Base-by-base conservation (phyloP, 2,888 invertebrate species). In the Polymixis flavicincta region DNA sequence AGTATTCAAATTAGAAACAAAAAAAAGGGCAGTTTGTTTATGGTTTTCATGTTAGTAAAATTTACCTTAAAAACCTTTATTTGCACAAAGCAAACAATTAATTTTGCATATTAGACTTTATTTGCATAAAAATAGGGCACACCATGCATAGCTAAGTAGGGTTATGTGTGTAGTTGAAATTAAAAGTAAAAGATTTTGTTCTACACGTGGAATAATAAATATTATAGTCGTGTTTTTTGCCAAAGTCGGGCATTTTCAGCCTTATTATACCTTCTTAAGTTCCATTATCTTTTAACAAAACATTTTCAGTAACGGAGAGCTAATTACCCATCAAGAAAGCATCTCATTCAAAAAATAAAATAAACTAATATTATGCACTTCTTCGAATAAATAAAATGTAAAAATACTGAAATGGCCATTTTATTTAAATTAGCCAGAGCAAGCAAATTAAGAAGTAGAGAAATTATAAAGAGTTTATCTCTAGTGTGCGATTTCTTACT, bases 391-490 rank as follows among this genome's bases (percentile, higher is more conserved):
- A 66, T 50, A 70, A 76, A 76, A 74, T 73, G 64, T 72, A 83
- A 87, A 87, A 79, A 86, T 82, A 78, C 71, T 65, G 73, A 75
- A 88, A 86, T 82, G 85, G 83, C 76, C 68, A 83, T 88, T 89
- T 89, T 86, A 90, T 90, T 90, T 85, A 92, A 92, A 92, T 92
- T 89, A 89, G 78, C 83, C 78, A 79, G 80, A 83, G 78, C 88
- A 89, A 88, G 85, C 83, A 90, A 91, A 92, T 92, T 91, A 92
- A 90, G 90, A 90, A 90, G 81, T 86, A 89, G 88, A 87, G 74
- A 78, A 87, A 88, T 89, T 89, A 87, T 87, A 87, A 89, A 83
- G 87, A 91, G 80, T 88, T 87, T 84, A 88, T 89, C 92, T 91
- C 90, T 72, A 82, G 90, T 83, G 92, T 85, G 72, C 90, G 84